Base-by-base conservation (phyloP, 2,888 invertebrate genomes). In the Drosophila melanosoma region DNA sequence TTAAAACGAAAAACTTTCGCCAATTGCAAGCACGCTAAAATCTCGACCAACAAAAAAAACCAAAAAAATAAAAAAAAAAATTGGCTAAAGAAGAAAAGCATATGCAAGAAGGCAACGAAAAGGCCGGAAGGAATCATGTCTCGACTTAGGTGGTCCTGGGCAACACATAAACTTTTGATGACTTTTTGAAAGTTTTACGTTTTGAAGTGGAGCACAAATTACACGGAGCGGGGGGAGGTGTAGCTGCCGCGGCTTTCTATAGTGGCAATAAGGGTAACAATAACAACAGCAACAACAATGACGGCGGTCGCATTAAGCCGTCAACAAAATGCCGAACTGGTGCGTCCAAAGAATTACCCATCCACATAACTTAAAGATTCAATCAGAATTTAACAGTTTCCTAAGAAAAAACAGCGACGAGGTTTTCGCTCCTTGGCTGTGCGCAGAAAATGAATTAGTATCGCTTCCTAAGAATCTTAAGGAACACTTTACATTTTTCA, bases 181-280 rank as follows among this genome's bases (percentile, higher is more conserved):
- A 83, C 85, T 85, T 85, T 88, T 74, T 82, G 80, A 85, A 85
- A 85, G 85, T 85, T 85, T 88, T 81, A 79, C 74, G 81, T 58
- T 82, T 67, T 58, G 67, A 74, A 80, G 84, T 87, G 69, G 67
- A 69, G 61, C 73, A 77, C 83, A 85, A 84, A 88, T 85, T 86
- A 88, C 77, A 72, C 60, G 69, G 35, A 51, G 32, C 42, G 10
- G 15, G 56, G 38, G 32, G 8, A 20, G 20, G 3, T 20, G 53
- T 53, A 35, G 45, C 33, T 17, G 23, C 35, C 53, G 42, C 20
- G 40, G 52, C n/a, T 53, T 29, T 52, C 54, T 64, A 64, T 72
- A 68, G 66, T 52, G 57, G 58, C 69, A 76, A 70, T 67, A 75
- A 67, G 72, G 76, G 69, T 49, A 64, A 62, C 54, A 59, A 70